Evolutionary conservation across 2,797 vertebrate species (phyloP).

Genomic region (Garrulus glandarius): DNA sequence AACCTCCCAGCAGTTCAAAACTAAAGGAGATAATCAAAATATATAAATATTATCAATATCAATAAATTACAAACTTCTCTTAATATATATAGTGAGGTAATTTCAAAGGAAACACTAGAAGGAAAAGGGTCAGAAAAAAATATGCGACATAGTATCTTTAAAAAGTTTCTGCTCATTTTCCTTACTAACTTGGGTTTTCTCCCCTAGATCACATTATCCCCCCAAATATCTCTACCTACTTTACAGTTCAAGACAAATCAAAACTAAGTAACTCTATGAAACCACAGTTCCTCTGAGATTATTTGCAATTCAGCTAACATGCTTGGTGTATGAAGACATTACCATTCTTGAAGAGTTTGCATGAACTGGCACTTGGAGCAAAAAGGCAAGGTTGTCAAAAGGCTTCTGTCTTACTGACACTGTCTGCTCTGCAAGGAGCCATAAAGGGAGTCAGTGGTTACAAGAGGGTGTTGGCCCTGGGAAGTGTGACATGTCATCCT

Average conservation of each 20-base stretch:
- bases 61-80: background rate
- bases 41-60: background rate
- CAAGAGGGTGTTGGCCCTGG: background rate
- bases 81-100: background rate
- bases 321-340: background rate
- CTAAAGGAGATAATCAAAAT: background rate
- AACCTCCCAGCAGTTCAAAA: background rate
- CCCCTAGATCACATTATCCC: background rate
- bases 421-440: background rate
- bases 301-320: background rate
- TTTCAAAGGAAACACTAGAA: background rate
- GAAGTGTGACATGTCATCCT: background rate
- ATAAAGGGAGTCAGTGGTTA: background rate
- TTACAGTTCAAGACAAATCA: background rate
- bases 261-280: background rate
- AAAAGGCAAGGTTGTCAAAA: background rate
- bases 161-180: background rate
- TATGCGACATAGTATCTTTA: background rate
- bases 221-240: background rate
- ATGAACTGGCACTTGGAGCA: background rate
- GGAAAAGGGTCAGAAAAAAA: background rate
- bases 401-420: background rate
- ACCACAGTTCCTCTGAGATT: background rate
- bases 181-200: background rate
- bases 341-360: background rate